Percentiles rank a stretch among this genome's conserved stretches.
Conservation (phyloP, 1,140 invertebrate species). For the Lineus longissimus region DNA sequence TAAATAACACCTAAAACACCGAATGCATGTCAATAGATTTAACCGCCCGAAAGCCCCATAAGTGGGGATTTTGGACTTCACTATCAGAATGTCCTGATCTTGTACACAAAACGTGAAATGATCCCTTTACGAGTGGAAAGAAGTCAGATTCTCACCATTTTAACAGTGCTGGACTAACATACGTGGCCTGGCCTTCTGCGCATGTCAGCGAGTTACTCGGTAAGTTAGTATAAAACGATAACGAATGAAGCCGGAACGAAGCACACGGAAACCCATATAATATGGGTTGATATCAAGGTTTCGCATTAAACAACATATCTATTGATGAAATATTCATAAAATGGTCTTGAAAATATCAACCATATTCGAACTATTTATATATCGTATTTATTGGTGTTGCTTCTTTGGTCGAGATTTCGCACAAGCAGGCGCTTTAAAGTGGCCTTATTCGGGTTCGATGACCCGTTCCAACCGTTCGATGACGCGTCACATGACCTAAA, state of each 20-base stretch:
- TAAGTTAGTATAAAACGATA: conserved; percentile 8
- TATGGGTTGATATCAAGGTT: neutral
- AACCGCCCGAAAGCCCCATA: neutral
- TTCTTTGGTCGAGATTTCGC: neutral
- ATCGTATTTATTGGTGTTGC: too few species aligned
- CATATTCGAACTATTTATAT: neutral
- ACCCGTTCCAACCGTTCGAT: too few species aligned
- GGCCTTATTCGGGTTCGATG: too few species aligned
- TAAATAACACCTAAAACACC: neutral
- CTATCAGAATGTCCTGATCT: too few species aligned
- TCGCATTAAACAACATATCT: neutral
- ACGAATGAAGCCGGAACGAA: neutral
- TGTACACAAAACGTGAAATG: too few species aligned
- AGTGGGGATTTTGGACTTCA: neutral
- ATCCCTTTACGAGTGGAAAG: neutral
- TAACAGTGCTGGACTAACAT: conserved; percentile 20
- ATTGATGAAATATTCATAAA: neutral
- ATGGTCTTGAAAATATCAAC: neutral
- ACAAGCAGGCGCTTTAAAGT: too few species aligned
- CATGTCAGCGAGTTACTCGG: conserved; percentile 17
- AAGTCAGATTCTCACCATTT: conserved; percentile 3
- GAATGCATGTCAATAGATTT: neutral
- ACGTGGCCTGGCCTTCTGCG: conserved; percentile 26
- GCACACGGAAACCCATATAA: neutral
- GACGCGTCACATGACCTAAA: conserved; percentile 1